Evolutionary conservation across 1,140 invertebrate species (phyloP).

Genomic region (Drosophila suzukii): DNA sequence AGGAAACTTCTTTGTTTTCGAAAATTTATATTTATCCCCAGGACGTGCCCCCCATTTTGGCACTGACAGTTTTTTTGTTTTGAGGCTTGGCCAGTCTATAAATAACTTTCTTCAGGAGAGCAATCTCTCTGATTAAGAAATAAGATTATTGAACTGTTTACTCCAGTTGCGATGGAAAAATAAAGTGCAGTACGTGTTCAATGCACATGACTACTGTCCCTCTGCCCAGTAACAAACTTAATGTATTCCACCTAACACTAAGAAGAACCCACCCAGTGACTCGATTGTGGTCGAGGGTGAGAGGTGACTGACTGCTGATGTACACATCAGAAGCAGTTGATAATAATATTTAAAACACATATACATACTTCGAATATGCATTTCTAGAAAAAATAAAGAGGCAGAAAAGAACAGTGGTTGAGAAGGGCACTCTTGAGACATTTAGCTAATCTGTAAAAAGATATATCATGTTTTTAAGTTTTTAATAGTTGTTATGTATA

Average conservation of each 20-base stretch:
- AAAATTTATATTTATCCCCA: constrained; percentile 34
- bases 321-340: not conserved
- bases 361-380: not conserved
- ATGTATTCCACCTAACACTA: constrained; percentile 23
- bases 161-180: too few relatives aligned
- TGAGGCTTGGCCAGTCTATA: constrained; percentile 46
- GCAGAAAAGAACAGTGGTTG: not conserved
- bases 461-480: too few relatives aligned
- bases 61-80: constrained; percentile 1
- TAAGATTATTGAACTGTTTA: not conserved
- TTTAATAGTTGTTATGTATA: too few relatives aligned
- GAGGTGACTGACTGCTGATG: constrained; percentile 1
- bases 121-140: not conserved
- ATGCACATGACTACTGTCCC: constrained; percentile 27
- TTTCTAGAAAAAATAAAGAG: not conserved
- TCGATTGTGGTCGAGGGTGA: not conserved
- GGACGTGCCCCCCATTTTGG: constrained; percentile 62
- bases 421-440: not conserved
- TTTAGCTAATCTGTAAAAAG: too few relatives aligned
- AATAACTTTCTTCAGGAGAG: constrained; percentile 22
- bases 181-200: constrained; percentile 11
- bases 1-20: constrained; percentile 53
- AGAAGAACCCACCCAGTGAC: not conserved
- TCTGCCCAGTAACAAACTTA: constrained; percentile 9
- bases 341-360: constrained; percentile 3